Evolutionary conservation across 2,888 invertebrate species (phyloP).

Genomic region (Vesta saturnalis): DNA sequence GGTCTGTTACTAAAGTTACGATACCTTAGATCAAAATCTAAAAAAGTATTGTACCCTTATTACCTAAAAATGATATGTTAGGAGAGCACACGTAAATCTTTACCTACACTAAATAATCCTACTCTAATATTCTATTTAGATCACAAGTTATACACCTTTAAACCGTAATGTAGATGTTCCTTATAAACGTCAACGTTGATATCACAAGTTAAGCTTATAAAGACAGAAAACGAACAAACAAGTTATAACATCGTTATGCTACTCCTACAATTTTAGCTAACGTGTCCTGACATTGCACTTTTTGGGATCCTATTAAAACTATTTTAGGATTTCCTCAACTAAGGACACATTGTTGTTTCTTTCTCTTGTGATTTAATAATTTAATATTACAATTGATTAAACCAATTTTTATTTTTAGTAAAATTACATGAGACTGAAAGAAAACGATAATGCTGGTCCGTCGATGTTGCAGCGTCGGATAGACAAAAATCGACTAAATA

Average conservation of each 20-base stretch:
- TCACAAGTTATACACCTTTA: not conserved
- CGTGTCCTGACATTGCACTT: constrained; percentile 28
- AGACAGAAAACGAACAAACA: constrained; percentile 45
- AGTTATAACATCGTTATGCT: constrained; percentile 50
- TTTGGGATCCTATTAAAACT: constrained; percentile 13
- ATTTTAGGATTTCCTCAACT: not conserved
- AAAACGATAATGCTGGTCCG: too few species aligned
- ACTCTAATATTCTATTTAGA: not conserved
- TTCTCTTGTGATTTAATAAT: too few species aligned
- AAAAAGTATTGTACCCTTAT: too few species aligned
- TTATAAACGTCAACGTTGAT: constrained; percentile 35
- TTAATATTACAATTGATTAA: too few species aligned
- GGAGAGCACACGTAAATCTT: too few species aligned
- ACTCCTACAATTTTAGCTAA: constrained; percentile 29
- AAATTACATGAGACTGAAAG: too few species aligned
- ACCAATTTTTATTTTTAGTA: too few species aligned
- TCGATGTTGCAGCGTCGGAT: not conserved
- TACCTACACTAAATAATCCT: too few species aligned
- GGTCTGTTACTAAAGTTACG: too few species aligned
- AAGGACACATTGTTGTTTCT: not conserved
- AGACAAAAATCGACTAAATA: too few species aligned
- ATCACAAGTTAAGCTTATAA: constrained; percentile 52
- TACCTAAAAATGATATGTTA: too few species aligned
- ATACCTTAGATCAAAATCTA: too few species aligned
- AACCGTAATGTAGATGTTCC: constrained; percentile 10